Conservation (phyloP, 2,113 vertebrate species). For the Casuarius casuarius region DNA sequence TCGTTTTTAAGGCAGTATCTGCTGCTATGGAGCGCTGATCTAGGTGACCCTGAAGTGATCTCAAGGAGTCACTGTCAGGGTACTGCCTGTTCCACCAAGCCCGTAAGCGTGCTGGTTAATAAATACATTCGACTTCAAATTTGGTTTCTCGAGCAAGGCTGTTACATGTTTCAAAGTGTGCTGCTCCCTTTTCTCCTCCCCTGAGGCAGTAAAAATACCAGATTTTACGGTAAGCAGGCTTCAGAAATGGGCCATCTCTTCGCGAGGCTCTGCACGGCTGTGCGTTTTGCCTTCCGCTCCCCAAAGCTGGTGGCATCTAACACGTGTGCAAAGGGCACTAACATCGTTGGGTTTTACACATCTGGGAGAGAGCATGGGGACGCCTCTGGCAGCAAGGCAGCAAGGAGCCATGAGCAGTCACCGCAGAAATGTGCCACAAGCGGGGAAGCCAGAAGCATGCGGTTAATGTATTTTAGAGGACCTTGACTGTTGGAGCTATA, state of each 20-base stretch:
- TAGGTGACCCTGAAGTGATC: background rate
- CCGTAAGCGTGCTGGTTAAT: background rate
- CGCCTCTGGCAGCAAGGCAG: background rate
- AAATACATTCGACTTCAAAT: background rate
- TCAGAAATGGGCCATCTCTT: background rate
- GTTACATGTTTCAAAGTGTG: background rate
- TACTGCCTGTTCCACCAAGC: background rate
- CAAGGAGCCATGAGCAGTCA: background rate
- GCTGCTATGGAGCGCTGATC: background rate
- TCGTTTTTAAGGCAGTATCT: background rate
- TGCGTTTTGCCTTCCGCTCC: background rate
- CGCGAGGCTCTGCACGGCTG: background rate
- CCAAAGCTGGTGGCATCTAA: background rate
- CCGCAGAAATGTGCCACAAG: too few species aligned
- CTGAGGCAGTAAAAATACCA: background rate
- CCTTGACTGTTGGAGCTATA: background rate
- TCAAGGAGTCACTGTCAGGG: background rate
- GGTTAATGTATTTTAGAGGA: background rate
- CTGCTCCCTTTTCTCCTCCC: background rate
- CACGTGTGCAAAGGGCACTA: background rate
- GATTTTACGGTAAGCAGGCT: conserved; percentile 25
- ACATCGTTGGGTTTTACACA: background rate
- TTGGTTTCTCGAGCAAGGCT: background rate
- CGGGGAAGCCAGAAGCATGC: too few species aligned
- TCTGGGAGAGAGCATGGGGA: background rate